Conservation (phyloP, 2,113 vertebrate genomes). For the Tachysurus fulvidraco region DNA sequence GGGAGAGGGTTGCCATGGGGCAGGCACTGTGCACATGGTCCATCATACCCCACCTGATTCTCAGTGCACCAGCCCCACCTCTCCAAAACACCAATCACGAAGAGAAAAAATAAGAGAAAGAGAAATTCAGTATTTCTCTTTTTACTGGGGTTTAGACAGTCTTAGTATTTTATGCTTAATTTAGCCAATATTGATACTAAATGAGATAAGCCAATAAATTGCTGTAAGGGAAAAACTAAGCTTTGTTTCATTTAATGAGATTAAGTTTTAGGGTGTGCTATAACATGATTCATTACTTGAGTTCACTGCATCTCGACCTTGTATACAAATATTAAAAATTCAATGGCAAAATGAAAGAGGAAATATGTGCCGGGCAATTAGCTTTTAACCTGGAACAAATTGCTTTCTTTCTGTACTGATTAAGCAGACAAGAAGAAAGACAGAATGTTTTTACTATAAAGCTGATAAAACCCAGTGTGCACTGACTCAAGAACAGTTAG, state of each 20-base stretch:
- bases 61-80: constrained; percentile 7
- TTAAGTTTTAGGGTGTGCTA: neutral
- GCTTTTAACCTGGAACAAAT: constrained; percentile 70
- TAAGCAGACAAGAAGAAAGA: constrained; percentile 47
- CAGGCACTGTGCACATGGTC: constrained; percentile 28
- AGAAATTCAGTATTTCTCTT: neutral
- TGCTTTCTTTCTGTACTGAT: constrained; percentile 65
- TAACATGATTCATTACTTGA: constrained; percentile 37
- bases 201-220: constrained; percentile 8
- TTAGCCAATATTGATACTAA: constrained; percentile 7
- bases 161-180: constrained; percentile 17
- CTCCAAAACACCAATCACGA: neutral
- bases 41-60: constrained; percentile 27
- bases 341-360: constrained; percentile 59
- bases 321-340: constrained; percentile 45
- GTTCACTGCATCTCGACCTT: constrained; percentile 7
- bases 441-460: constrained; percentile 12
- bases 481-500: constrained; percentile 33
- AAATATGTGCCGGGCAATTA: constrained; percentile 64
- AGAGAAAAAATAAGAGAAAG: neutral
- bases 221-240: neutral
- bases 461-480: neutral
- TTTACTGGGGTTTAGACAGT: neutral
- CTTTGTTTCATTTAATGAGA: constrained; percentile 2
- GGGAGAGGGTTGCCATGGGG: constrained; percentile 34